These are phyloP conservation scores for Phyllotreta cruciferae DNA, from an alignment of 2,888 invertebrate genomes.

Conservation along the genomic window DNA sequence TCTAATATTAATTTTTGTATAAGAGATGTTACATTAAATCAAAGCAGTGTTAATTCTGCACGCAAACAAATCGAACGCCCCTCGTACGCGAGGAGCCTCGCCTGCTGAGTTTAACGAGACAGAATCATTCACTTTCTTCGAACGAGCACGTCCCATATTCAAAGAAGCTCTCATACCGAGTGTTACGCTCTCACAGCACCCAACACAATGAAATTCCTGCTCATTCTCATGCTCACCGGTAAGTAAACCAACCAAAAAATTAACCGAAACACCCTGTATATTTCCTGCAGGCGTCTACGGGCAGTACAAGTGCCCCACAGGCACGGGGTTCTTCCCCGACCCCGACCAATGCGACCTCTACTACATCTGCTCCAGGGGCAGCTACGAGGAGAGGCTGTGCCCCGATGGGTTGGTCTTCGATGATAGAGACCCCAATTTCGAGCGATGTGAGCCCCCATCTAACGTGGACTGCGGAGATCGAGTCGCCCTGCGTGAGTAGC, in stretches of 20 bases:
- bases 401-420: constrained; percentile 82
- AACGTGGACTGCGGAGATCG: constrained; percentile 81
- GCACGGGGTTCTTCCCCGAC: constrained; percentile 78
- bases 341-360: constrained; percentile 80
- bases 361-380: constrained; percentile 74
- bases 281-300: constrained; percentile 45
- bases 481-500: constrained; percentile 73
- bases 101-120: too few species aligned
- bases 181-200: too few species aligned
- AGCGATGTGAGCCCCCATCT: constrained; percentile 77
- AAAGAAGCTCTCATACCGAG: constrained; percentile 3
- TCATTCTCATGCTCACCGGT: constrained; percentile 25
- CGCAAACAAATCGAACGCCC: neutral
- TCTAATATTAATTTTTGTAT: too few species aligned
- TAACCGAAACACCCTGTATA: neutral
- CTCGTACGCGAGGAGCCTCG: constrained; percentile 7
- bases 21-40: too few species aligned
- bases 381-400: constrained; percentile 72
- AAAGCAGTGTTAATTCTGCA: too few species aligned
- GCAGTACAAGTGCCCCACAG: constrained; percentile 73
- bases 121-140: too few species aligned
- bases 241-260: constrained; percentile 2
- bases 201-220: constrained; percentile 23
- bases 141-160: constrained; percentile 14
- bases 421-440: constrained; percentile 74